phyloP scores from a whole-genome alignment of 2,888 invertebrate genomes.

The Noctua comes region DNA sequence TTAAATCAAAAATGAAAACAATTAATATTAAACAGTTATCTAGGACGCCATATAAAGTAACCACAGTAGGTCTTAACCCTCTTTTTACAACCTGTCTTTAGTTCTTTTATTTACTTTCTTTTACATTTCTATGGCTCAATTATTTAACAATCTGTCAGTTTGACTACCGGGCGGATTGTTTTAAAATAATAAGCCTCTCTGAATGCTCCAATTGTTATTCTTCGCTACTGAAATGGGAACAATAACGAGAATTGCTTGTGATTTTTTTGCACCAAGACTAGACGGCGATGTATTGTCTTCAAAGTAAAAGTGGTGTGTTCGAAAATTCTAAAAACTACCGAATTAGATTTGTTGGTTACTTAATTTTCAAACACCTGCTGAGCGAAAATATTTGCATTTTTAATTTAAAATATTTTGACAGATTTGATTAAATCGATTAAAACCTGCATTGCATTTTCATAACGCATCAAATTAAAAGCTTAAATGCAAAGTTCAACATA shows the following conservation, averaged over 20 bases:
- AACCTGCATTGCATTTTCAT: conserved; percentile 28
- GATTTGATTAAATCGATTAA: conserved; percentile 3
- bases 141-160: conserved; percentile 45
- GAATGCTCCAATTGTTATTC: conserved; percentile 45
- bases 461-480: conserved; percentile 7
- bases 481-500: conserved; percentile 8
- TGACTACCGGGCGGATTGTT: conserved; percentile 42
- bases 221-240: conserved; percentile 42
- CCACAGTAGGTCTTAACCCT: conserved; percentile 22
- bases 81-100: conserved; percentile 6
- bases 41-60: conserved; percentile 19
- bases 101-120: conserved; percentile 28
- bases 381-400: background rate
- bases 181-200: conserved; percentile 37
- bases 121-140: conserved; percentile 50
- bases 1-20: too few relatives aligned
- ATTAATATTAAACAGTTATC: background rate
- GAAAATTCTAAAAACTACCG: background rate
- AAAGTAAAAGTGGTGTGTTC: conserved; percentile 1
- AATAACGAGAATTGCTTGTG: conserved; percentile 14
- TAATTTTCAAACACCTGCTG: background rate
- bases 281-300: conserved; percentile 6
- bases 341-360: background rate
- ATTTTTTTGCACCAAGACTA: conserved; percentile 21
- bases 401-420: conserved; percentile 12